Percentiles rank a stretch among this genome's conserved stretches.
Conservation (phyloP, 2,797 vertebrate species). For the Ibycter americanus region DNA sequence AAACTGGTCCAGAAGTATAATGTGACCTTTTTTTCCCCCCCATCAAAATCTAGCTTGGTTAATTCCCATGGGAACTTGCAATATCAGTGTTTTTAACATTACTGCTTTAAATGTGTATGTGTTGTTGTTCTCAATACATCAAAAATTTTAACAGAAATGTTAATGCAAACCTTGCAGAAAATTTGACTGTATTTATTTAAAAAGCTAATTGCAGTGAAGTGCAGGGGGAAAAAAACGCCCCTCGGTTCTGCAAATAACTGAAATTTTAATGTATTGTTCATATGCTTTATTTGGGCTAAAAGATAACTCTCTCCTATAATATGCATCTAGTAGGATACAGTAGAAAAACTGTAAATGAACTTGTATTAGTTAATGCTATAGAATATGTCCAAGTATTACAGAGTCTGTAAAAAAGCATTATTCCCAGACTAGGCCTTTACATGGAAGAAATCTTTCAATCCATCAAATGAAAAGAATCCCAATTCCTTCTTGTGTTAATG, state of each 20-base stretch:
- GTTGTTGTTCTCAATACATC: neutral
- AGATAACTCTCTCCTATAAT: neutral
- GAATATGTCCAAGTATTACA: neutral
- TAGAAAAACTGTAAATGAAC: neutral
- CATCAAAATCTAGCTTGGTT: neutral
- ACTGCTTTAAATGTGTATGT: accelerated
- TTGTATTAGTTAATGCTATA: neutral
- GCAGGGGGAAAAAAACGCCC: accelerated
- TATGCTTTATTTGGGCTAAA: neutral
- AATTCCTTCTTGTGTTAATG: neutral
- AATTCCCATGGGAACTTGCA: neutral
- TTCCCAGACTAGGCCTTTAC: neutral
- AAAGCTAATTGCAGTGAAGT: neutral
- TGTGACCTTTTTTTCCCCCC: neutral
- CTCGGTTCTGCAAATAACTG: neutral
- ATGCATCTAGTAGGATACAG: neutral
- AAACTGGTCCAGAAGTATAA: neutral
- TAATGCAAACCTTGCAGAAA: neutral
- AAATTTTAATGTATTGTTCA: neutral
- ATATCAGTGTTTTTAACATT: neutral
- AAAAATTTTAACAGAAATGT: neutral
- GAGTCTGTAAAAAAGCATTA: neutral
- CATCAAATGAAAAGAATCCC: neutral
- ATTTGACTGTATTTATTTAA: neutral
- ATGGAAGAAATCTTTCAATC: neutral